Evolutionary conservation across 1,140 invertebrate genomes (phyloP), one percentile per base, ranked within the genome.

Genomic region (Aporrectodea caliginosa): DNA sequence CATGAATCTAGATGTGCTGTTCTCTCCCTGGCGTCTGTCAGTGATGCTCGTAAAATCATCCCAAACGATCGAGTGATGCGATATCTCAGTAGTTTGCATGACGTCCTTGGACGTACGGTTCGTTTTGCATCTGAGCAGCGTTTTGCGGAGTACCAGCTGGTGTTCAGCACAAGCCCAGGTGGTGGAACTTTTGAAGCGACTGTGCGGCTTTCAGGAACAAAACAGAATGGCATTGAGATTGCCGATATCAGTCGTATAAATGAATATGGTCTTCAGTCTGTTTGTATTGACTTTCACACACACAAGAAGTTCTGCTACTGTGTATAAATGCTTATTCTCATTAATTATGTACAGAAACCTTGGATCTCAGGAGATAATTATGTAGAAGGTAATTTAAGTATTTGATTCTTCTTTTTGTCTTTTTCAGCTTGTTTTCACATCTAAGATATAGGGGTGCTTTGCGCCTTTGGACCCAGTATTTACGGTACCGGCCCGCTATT

Each of bases 231-330:
- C 71, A 80, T 79, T 16, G 80, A 85, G 30, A 79, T 84, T 1
- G 85, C 85, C 1, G 85, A 86, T 72, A 82, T 88, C n/a, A 88
- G 87, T 73, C 80, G 87, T 2, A 87, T 86, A 30, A 88, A 87
- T 72, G 79, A 80, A 32, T 88, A 87, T 76, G 86, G 85, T 0
- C 78, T 83, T 30, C 85, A 87, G 71, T 84, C 85, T 0, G 69
- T 80, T 12, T 88, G 87, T 81, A 83, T 88, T 30, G 76, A 84
- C 12, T 80, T 81, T 35, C 83, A 83, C 69, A 81, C 80, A 75
- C 81, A 87, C 32, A 85, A 85, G 81, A 87, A 86, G 78, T 85
- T 84, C 80, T 88, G 87, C 80, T 85, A 83, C 27, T 88, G 87
- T 83, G 29, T 22, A 35, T 58, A 43, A 78, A 27, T 77, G 43